phyloP scores from a whole-genome alignment of 2,797 vertebrate species.

The Dallia pectoralis region DNA sequence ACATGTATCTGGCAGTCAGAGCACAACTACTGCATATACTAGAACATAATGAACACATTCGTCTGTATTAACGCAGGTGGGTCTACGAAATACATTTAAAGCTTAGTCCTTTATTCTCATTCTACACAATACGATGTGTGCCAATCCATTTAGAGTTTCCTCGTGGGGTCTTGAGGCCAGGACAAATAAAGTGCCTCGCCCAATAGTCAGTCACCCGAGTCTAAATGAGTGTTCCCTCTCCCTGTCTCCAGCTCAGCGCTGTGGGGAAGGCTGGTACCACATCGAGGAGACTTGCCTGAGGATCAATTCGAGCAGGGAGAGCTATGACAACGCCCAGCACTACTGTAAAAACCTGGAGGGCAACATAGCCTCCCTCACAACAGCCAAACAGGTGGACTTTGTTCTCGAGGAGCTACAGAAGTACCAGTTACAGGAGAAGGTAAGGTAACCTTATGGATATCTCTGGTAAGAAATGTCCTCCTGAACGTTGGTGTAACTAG shows the following conservation, averaged over 20 bases:
- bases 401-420: slow-evolving; percentile 95
- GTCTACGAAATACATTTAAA: not conserved
- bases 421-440: slow-evolving; percentile 86
- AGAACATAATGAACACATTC: not conserved
- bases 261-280: slow-evolving; percentile 95
- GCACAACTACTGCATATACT: not conserved
- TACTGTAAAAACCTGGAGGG: slow-evolving; percentile 98
- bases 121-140: not conserved
- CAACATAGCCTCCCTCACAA: slow-evolving; percentile 94
- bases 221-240: not conserved
- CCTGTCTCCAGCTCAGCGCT: slow-evolving; percentile 84
- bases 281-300: slow-evolving; percentile 93
- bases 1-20: not conserved
- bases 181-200: not conserved
- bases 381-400: slow-evolving; percentile 93
- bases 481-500: not conserved
- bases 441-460: slow-evolving; percentile 24
- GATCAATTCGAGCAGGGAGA: slow-evolving; percentile 93
- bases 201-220: not conserved
- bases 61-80: not conserved
- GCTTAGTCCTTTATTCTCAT: not conserved
- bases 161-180: not conserved
- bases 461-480: not conserved
- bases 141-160: not conserved
- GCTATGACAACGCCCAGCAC: slow-evolving; percentile 94